Evolutionary conservation across 2,113 vertebrate genomes (phyloP).

Genomic region (Hippocampus barbouri): DNA sequence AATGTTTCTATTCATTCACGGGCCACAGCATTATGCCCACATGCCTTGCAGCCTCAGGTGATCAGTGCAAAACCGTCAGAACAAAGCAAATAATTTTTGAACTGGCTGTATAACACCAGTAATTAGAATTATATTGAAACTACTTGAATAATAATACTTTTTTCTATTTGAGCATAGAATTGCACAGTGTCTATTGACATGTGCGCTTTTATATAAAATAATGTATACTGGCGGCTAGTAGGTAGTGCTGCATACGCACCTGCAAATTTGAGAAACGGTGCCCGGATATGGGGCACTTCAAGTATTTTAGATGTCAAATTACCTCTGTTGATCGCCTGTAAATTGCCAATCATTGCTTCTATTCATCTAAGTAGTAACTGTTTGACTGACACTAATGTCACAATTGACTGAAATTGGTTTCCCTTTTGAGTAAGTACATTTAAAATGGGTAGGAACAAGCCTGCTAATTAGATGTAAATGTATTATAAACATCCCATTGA

Average conservation of each 20-base stretch:
- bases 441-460: not conserved
- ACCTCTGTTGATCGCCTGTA: not conserved
- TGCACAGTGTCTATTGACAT: not conserved
- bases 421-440: not conserved
- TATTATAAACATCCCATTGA: not conserved
- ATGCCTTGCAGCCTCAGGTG: not conserved
- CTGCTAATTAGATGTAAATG: not conserved
- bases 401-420: constrained; percentile 5
- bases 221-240: too few relatives aligned
- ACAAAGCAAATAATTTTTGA: not conserved
- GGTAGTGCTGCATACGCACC: not conserved
- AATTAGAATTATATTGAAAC: not conserved
- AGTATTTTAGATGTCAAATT: not conserved
- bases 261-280: not conserved
- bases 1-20: too few relatives aligned
- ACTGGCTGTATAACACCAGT: too few relatives aligned
- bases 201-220: not conserved
- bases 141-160: too few relatives aligned
- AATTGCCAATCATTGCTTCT: constrained; percentile 3
- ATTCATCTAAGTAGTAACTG: not conserved
- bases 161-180: too few relatives aligned
- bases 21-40: not conserved
- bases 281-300: not conserved
- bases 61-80: not conserved
- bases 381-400: not conserved